Base-by-base conservation (phyloP, 1,140 invertebrate genomes). In the Eurytemora carolleeae region DNA sequence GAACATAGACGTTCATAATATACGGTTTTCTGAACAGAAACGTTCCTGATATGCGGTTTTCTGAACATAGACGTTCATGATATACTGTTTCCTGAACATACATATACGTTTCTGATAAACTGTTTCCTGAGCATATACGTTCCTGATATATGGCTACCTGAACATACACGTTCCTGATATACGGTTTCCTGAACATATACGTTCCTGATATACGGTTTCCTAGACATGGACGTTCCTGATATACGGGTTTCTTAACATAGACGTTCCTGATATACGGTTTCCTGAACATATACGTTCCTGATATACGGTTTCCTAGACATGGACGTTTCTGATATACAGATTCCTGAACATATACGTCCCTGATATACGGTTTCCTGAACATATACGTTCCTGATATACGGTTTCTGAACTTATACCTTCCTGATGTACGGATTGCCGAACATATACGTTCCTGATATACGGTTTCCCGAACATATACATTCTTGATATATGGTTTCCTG, bases 101-200 rank as follows among this genome's bases (percentile, higher is more conserved):
- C 86, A 88, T 71, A 91, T 92, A 71, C 86, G 89, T 89, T 94
- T 94, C 1, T 89, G 89, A 19, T 94, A 76, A 84, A 87, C 93
- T 70, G 93, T 94, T 66, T 92, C 88, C 55, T 79, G 81, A 63
- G 93, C 74, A 70, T 87, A 94, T n/a, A 90, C 77, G 71, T 94
- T 87, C 21, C 63, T 59, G 0, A 87, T 80, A 67, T 86, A 85
- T 61, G 77, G 78, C 63, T 76, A 80, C 67, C 80, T 80, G 21
- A 82, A 72, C 15, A 87, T 76, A 92, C 85, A 92, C 89, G 83
- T 86, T 90, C 72, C 85, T 91, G 73, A 92, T 93, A 66, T 93
- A 90, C 65, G 93, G 87, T 1, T 89, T 88, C 74, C 93, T 94
- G 73, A 91, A 64, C 86, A 88, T 71, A 91, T 92, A 71, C 86